Conservation (phyloP, 2,888 invertebrate species). For the Drosophila robusta region DNA sequence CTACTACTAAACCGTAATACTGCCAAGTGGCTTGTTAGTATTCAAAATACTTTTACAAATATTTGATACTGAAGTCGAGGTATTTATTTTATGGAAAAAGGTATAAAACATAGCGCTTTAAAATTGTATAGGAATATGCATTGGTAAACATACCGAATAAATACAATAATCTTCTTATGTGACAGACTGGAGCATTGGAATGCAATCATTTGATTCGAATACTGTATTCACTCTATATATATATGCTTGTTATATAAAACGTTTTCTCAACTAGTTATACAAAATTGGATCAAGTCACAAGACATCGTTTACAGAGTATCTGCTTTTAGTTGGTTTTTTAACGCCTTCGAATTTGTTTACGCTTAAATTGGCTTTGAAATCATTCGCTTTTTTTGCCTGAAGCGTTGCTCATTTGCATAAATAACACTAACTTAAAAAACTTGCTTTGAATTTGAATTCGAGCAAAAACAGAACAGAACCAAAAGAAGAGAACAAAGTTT, state of each 20-base stretch:
- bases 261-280: neutral
- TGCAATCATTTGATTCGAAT: too few relatives aligned
- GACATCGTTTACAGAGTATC: constrained; percentile 30
- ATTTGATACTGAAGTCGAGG: too few relatives aligned
- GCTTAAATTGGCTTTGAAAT: constrained; percentile 19
- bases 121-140: too few relatives aligned
- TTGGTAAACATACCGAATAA: too few relatives aligned
- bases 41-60: too few relatives aligned
- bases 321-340: neutral
- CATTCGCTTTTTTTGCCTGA: neutral
- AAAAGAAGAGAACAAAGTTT: constrained; percentile 2
- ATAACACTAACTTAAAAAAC: constrained; percentile 79
- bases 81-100: too few relatives aligned
- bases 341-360: constrained; percentile 22
- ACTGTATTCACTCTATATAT: too few relatives aligned
- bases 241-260: neutral
- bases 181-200: too few relatives aligned
- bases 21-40: too few relatives aligned
- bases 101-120: too few relatives aligned
- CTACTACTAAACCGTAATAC: too few relatives aligned
- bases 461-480: constrained; percentile 12
- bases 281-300: constrained; percentile 7
- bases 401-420: constrained; percentile 64
- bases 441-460: constrained; percentile 71
- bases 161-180: too few relatives aligned